Percentiles rank a stretch among this genome's conserved stretches.
Evolutionary conservation across 1,140 invertebrate genomes (phyloP).

Genomic region (Venturia canescens): DNA sequence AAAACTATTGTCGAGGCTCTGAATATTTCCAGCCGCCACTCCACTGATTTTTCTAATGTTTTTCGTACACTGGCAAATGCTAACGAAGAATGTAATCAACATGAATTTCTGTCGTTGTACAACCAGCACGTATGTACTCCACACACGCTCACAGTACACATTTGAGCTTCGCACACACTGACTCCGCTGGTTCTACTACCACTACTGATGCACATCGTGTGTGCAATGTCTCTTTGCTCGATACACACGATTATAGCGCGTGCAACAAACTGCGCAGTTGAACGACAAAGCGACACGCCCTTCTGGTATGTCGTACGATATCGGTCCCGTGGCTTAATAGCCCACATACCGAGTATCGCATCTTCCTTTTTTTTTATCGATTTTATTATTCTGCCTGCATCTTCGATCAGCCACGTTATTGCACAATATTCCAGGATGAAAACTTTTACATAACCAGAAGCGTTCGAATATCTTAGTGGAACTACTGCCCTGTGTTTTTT

Average conservation of each 20-base stretch:
- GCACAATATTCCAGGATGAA: too few relatives aligned
- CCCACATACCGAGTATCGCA: conserved; percentile 55
- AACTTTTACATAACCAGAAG: too few relatives aligned
- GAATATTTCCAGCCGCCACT: too few relatives aligned
- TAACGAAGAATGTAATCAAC: neutral
- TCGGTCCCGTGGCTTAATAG: conserved; percentile 67
- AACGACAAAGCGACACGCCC: conserved; percentile 71
- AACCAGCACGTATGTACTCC: neutral
- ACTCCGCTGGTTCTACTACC: neutral
- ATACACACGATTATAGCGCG: conserved; percentile 66
- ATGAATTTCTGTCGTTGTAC: neutral
- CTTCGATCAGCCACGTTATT: too few relatives aligned
- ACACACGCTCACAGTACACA: neutral
- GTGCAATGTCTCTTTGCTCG: conserved; percentile 53
- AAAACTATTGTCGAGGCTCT: too few relatives aligned
- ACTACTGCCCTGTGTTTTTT: too few relatives aligned
- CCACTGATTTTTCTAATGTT: too few relatives aligned
- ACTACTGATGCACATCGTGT: conserved; percentile 32
- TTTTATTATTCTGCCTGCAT: neutral
- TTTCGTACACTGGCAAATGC: too few relatives aligned
- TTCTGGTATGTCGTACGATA: conserved; percentile 72
- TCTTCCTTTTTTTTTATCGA: neutral
- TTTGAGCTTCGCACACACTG: neutral
- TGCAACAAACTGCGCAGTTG: conserved; percentile 76
- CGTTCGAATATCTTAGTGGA: too few relatives aligned